phyloP scores from a whole-genome alignment of 2,797 vertebrate species.

The Arctocebus calabarensis region DNA sequence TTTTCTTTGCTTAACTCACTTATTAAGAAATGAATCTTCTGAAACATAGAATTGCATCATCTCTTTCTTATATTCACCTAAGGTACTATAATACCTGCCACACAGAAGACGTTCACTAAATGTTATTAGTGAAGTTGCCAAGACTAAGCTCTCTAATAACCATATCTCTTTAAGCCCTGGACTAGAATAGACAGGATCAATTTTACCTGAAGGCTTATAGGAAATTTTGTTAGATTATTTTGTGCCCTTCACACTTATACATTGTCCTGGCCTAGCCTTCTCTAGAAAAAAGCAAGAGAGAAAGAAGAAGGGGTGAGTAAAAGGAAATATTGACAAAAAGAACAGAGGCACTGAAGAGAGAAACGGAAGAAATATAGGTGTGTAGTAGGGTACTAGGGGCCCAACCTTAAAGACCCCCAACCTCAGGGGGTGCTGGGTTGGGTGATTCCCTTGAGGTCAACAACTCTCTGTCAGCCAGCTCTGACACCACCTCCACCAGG shows the following conservation, averaged over 20 bases:
- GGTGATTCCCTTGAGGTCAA: no score
- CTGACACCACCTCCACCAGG: no score
- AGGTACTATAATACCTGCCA: not conserved
- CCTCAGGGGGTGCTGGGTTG: no score
- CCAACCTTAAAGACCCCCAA: no score
- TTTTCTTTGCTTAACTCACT: not conserved
- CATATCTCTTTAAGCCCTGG: not conserved
- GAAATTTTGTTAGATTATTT: not conserved
- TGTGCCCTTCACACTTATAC: not conserved
- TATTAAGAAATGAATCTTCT: constrained; percentile 42
- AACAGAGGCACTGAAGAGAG: no score
- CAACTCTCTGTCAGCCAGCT: no score
- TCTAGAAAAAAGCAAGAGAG: not conserved
- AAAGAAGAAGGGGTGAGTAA: no score
- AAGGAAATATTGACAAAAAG: no score
- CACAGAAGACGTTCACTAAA: not conserved
- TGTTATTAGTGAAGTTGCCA: not conserved
- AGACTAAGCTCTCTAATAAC: not conserved
- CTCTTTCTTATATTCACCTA: not conserved
- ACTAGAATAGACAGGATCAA: not conserved
- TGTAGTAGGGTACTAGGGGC: no score
- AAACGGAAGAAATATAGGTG: no score
- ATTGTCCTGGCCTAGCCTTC: not conserved
- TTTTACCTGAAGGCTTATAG: not conserved
- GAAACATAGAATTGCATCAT: not conserved